Conservation (phyloP, 2,113 vertebrate species). For the Cynocephalus volans region DNA sequence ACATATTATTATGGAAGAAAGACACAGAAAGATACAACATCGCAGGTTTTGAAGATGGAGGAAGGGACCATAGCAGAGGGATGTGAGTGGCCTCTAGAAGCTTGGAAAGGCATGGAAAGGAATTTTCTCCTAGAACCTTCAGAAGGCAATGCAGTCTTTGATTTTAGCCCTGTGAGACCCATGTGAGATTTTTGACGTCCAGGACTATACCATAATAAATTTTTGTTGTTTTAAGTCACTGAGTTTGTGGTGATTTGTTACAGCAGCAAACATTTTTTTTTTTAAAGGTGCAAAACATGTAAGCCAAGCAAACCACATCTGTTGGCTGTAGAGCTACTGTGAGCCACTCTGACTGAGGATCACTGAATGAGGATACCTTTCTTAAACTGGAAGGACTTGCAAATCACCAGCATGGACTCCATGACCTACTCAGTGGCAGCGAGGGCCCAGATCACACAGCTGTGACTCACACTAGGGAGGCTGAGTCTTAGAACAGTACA, state of each 20-base stretch:
- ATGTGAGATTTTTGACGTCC: background rate
- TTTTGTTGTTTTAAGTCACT: background rate
- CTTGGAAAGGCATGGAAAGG: background rate
- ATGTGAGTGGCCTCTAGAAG: background rate
- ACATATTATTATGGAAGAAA: background rate
- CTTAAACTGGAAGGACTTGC: background rate
- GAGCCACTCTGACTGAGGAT: background rate
- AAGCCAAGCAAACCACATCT: background rate
- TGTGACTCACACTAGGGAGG: background rate
- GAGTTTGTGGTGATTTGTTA: background rate
- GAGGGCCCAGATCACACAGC: background rate
- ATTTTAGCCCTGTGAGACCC: background rate
- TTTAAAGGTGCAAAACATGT: too few species aligned
- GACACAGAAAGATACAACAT: fast-evolving
- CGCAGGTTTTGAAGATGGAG: background rate
- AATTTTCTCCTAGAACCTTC: background rate
- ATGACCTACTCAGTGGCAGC: background rate
- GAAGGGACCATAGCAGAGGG: background rate
- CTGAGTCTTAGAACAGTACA: background rate
- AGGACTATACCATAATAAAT: background rate
- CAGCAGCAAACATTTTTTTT: background rate
- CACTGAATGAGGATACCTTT: background rate
- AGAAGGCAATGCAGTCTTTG: background rate
- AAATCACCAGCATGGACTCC: background rate
- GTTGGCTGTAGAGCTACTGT: background rate